These are phyloP conservation scores for Periophthalmus magnuspinnatus DNA, from an alignment of 2,797 vertebrate genomes.

Conservation along the genomic window DNA sequence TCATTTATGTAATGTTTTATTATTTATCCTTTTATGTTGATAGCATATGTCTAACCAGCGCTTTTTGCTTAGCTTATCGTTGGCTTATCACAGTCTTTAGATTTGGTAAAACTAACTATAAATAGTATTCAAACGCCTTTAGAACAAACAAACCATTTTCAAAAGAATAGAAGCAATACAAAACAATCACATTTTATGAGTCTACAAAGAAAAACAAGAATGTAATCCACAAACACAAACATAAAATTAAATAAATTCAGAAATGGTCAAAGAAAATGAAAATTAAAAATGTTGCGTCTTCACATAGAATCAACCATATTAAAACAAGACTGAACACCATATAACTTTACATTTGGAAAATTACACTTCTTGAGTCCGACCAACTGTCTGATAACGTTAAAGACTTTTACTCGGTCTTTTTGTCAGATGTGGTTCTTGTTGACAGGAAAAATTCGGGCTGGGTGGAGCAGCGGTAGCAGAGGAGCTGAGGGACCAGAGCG, in stretches of 20 bases:
- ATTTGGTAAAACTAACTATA: neutral
- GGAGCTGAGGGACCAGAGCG: slow-evolving; percentile 84
- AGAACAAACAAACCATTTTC: neutral
- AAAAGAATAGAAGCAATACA: neutral
- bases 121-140: neutral
- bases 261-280: neutral
- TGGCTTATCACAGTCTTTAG: neutral
- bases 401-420: slow-evolving; percentile 65
- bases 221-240: neutral
- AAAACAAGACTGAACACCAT: neutral
- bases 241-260: neutral
- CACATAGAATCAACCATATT: neutral
- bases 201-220: neutral
- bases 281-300: neutral
- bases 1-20: neutral
- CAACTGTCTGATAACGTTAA: neutral
- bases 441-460: slow-evolving; percentile 85
- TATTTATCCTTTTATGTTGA: neutral
- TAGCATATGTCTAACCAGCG: neutral
- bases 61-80: neutral
- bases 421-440: slow-evolving; percentile 67
- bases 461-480: slow-evolving; percentile 88
- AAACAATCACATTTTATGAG: neutral
- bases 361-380: neutral
- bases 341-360: neutral